phyloP scores from a whole-genome alignment of 2,888 invertebrate genomes.

The Scaptomyza polygonia region DNA sequence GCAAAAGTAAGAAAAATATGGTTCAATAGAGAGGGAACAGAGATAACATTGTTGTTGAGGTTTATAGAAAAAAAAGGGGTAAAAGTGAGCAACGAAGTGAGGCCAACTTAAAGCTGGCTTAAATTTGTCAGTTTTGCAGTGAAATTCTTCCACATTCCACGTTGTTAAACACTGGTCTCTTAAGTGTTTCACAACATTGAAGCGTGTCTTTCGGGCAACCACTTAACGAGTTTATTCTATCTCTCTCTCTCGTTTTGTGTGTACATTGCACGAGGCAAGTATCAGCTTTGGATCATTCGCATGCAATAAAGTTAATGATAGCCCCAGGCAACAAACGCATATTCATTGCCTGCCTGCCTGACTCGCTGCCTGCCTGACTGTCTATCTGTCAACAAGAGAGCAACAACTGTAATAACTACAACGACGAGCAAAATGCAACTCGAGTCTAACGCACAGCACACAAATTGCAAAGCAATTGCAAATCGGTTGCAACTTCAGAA shows the following conservation, averaged over 20 bases:
- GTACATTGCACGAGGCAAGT: not conserved
- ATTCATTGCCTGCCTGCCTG: constrained; percentile 22
- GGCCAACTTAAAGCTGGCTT: too few relatives aligned
- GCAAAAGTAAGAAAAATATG: constrained; percentile 21
- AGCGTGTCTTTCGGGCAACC: constrained; percentile 4
- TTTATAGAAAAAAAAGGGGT: too few relatives aligned
- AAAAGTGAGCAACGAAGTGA: too few relatives aligned
- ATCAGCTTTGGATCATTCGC: constrained; percentile 45
- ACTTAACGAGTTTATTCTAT: constrained; percentile 6
- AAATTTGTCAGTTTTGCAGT: too few relatives aligned
- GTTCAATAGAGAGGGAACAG: not conserved
- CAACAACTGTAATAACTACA: not conserved
- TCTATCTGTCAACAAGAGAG: constrained; percentile 11
- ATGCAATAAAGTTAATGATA: constrained; percentile 65
- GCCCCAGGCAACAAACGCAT: constrained; percentile 41
- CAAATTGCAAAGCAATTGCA: constrained; percentile 29
- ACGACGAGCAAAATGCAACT: constrained; percentile 9
- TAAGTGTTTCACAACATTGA: constrained; percentile 8
- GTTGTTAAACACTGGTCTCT: constrained; percentile 13
- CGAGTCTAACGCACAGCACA: constrained; percentile 32
- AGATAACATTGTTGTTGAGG: too few relatives aligned
- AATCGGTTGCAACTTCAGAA: constrained; percentile 54
- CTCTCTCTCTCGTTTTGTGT: not conserved
- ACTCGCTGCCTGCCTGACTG: constrained; percentile 4
- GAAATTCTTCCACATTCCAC: not conserved